phyloP scores from a whole-genome alignment of 2,797 vertebrate genomes.

The Merluccius polli region DNA sequence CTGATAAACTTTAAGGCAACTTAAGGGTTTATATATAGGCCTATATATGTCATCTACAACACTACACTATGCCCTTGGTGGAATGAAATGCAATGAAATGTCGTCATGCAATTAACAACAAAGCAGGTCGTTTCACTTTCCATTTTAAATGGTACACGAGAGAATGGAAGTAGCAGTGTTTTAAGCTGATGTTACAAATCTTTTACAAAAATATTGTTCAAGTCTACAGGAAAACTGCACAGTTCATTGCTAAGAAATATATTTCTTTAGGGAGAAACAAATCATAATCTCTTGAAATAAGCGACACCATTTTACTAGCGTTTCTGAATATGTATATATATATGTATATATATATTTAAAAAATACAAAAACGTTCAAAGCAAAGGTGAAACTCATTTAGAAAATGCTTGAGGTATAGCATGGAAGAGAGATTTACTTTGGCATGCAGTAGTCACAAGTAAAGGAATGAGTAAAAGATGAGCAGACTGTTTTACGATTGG shows the following conservation, averaged over 20 bases:
- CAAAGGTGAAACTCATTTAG: constrained; percentile 4
- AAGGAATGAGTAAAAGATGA: constrained; percentile 20
- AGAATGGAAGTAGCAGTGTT: constrained; percentile 8
- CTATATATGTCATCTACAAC: not conserved
- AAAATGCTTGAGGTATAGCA: constrained; percentile 42
- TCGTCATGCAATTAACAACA: not conserved
- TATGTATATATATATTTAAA: constrained; percentile 6
- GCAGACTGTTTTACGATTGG: not conserved
- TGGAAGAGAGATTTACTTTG: constrained; percentile 24
- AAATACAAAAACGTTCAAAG: constrained; percentile 20
- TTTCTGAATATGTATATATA: not conserved
- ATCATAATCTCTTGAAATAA: not conserved
- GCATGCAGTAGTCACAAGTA: constrained; percentile 36
- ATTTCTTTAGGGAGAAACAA: not conserved
- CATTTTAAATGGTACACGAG: not conserved
- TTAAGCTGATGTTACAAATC: constrained; percentile 15
- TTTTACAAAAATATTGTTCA: constrained; percentile 48
- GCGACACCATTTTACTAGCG: not conserved
- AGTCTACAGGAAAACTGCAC: constrained; percentile 6
- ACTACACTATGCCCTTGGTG: not conserved
- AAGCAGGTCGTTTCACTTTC: not conserved
- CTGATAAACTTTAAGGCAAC: constrained; percentile 21
- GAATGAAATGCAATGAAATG: not conserved
- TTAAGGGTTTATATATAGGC: constrained; percentile 4
- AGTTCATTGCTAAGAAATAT: not conserved